Percentiles rank a stretch among this genome's conserved stretches.
Conservation (phyloP, 2,888 invertebrate genomes). For the Heteromyza rotundicornis region DNA sequence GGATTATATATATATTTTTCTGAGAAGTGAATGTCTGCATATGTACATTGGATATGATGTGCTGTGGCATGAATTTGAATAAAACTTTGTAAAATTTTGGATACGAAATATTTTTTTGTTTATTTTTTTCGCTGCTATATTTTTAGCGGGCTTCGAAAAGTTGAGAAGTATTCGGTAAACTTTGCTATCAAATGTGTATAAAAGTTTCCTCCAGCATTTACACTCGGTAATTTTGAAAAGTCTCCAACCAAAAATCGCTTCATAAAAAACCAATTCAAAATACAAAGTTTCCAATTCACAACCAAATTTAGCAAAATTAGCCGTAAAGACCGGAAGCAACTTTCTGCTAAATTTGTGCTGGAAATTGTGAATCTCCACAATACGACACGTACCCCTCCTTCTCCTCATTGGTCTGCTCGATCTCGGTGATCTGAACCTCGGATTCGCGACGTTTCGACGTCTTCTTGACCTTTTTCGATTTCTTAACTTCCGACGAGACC, state of each 20-base stretch:
- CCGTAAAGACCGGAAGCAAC: not conserved
- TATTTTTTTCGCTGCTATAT: not conserved
- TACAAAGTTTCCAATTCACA: conserved; percentile 1
- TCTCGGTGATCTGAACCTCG: conserved; percentile 83
- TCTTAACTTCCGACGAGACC: conserved; percentile 82
- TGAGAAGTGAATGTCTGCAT: conserved; percentile 10
- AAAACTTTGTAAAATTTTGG: conserved; percentile 15
- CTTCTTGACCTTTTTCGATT: conserved; percentile 92
- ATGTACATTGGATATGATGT: not conserved
- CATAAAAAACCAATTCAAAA: conserved; percentile 5
- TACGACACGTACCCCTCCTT: conserved; percentile 87
- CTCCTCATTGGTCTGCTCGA: conserved; percentile 72
- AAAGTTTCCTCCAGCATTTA: too few relatives aligned
- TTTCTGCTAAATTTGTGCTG: not conserved
- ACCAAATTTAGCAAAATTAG: not conserved
- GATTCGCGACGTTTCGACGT: conserved; percentile 81
- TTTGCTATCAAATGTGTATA: too few relatives aligned
- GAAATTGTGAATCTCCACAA: conserved; percentile 13
- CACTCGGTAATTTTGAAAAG: not conserved
- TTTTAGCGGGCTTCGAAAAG: not conserved
- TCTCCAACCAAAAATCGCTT: not conserved
- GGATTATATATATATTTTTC: conserved; percentile 3
- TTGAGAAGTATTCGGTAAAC: not conserved
- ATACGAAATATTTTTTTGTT: not conserved
- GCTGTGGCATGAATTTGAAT: conserved; percentile 13